Evolutionary conservation across 2,888 invertebrate species (phyloP), one percentile per base, ranked within the genome.

Genomic region (Conops quadrifasciatus): DNA sequence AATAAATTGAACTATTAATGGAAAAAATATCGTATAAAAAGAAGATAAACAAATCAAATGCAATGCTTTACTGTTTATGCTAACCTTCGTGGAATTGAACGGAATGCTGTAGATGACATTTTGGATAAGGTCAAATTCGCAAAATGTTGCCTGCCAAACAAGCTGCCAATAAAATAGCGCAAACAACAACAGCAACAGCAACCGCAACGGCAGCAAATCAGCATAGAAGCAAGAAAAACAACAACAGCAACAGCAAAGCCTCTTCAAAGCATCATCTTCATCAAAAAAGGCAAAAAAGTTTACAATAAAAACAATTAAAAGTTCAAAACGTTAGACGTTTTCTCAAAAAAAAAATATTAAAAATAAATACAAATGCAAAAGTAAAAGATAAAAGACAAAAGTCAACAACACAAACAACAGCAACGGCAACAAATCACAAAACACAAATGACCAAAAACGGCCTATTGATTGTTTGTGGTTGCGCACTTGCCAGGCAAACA

Each of bases 211-310:
- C 43, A 36, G 21, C 45, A 36, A 45, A 28, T 28, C 45, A 45
- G 43, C 19, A 47, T 1, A 63, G 60, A 36, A 72, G 64, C 70
- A 71, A 68, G 65, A 66, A 62, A 53, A 30, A 59, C 67, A 53
- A 71, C 24, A 70, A 49, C 67, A 67, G 62, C 71, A 71, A 67
- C 70, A 65, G 58, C 71, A 65, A 72, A 71, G 71, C 67, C 65
- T 71, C 70, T 64, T 72, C 67, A 60, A 67, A 71, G 56, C 36
- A 47, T 72, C 56, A 70, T 63, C 21, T n/a, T n/a, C 21, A 53
- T 4, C 11, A 53, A 53, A 21, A 2, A 15, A 36, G 36, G 9
- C 36, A 9, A 36, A 36, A 36, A 36, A 36, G 9, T 7, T 36
- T 36, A 9, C 9, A 36, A 4, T 36, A 36, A 36, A 36, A 36